Evolutionary conservation across 2,797 vertebrate genomes (phyloP).

Genomic region (Anas capensis): DNA sequence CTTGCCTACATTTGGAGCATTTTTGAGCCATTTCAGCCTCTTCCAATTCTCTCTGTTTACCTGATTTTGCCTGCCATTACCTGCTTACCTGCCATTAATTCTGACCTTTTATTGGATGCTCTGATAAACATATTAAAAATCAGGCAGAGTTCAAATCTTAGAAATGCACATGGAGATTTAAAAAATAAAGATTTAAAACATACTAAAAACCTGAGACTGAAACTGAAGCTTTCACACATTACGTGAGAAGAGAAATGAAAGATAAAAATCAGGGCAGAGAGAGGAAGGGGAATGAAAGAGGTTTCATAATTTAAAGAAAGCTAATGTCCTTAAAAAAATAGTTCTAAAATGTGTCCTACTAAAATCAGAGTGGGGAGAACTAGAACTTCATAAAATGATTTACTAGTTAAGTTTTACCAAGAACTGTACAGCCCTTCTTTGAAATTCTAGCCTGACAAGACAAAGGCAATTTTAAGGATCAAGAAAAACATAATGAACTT

Average conservation of each 20-base stretch:
- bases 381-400: background rate
- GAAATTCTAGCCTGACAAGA: constrained; percentile 16
- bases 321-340: background rate
- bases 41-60: background rate
- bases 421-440: background rate
- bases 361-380: background rate
- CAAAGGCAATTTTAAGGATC: constrained; percentile 47
- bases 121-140: background rate
- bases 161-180: background rate
- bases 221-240: background rate
- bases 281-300: background rate
- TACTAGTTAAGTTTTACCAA: background rate
- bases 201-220: background rate
- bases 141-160: background rate
- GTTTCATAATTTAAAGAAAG: background rate
- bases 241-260: background rate
- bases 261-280: background rate
- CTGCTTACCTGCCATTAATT: background rate
- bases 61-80: background rate
- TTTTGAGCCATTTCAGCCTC: background rate
- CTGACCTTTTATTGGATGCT: background rate
- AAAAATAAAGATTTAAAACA: background rate
- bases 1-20: background rate
- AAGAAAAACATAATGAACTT: background rate
- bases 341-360: background rate